Evolutionary conservation across 2,797 vertebrate genomes (phyloP).

Genomic region (Oreonectes daqikongensis): DNA sequence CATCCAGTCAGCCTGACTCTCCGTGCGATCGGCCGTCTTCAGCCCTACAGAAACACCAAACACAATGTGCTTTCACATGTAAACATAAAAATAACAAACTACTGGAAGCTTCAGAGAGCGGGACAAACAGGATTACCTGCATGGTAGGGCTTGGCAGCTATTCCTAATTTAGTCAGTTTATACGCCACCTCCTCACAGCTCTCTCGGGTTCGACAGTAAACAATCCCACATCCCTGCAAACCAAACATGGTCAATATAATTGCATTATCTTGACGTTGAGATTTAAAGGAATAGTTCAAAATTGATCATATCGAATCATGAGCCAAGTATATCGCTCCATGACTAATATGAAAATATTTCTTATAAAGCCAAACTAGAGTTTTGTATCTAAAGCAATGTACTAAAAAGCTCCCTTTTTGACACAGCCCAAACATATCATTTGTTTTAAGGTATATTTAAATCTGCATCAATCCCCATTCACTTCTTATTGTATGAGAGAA

Average conservation of each 20-base stretch:
- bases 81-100: neutral
- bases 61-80: neutral
- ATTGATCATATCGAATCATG: no score
- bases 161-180: constrained; percentile 85
- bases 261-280: neutral
- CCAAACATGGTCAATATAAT: neutral
- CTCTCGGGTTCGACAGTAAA: constrained; percentile 96
- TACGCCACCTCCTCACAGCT: constrained; percentile 89
- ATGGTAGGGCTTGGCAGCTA: constrained; percentile 90
- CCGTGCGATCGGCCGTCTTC: constrained; percentile 84
- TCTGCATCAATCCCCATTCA: no score
- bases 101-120: neutral
- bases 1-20: constrained; percentile 93
- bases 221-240: constrained; percentile 89
- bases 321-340: no score
- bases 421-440: no score
- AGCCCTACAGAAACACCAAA: constrained; percentile 75
- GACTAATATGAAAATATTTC: no score
- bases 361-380: no score
- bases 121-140: constrained; percentile 79
- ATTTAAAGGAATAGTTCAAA: no score
- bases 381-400: no score
- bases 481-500: no score
- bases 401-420: no score
- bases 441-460: no score